These are phyloP conservation scores for Acanthacorydalis orientalis DNA, from an alignment of 2,888 invertebrate species.

Conservation along the genomic window DNA sequence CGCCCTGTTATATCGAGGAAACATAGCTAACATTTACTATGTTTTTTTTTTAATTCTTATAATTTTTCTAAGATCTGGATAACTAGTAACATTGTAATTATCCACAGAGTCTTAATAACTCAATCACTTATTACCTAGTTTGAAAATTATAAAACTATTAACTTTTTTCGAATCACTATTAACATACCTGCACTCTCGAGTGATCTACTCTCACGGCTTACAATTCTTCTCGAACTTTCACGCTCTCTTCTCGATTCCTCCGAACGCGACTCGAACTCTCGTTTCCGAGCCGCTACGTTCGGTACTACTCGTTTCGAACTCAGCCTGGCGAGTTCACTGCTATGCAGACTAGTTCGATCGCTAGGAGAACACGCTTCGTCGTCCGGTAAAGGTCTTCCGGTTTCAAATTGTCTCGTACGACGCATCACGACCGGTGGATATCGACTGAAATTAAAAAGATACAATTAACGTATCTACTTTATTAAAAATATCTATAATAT, in stretches of 20 bases:
- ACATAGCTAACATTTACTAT: not conserved
- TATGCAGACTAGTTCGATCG: constrained; percentile 46
- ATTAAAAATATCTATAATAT: not conserved
- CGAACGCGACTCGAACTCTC: constrained; percentile 51
- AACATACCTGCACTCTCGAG: constrained; percentile 33
- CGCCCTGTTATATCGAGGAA: not conserved
- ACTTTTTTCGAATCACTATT: not conserved
- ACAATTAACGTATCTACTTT: not conserved
- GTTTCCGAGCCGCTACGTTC: constrained; percentile 53
- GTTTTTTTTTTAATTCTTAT: not conserved
- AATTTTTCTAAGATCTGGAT: not conserved
- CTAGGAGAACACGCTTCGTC: constrained; percentile 31
- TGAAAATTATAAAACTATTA: not conserved
- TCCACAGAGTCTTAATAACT: too few relatives aligned
- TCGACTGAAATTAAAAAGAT: constrained; percentile 14
- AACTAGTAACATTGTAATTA: not conserved
- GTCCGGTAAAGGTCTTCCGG: constrained; percentile 38
- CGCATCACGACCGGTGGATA: constrained; percentile 44
- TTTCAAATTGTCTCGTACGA: constrained; percentile 57
- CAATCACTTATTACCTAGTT: too few relatives aligned
- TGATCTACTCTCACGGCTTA: constrained; percentile 33
- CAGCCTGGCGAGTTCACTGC: constrained; percentile 45
- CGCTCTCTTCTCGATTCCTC: constrained; percentile 20
- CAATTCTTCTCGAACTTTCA: constrained; percentile 15
- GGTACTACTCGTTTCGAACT: constrained; percentile 52